Evolutionary conservation across 1,140 invertebrate genomes (phyloP).

Genomic region (Cecropterus lyciades): DNA sequence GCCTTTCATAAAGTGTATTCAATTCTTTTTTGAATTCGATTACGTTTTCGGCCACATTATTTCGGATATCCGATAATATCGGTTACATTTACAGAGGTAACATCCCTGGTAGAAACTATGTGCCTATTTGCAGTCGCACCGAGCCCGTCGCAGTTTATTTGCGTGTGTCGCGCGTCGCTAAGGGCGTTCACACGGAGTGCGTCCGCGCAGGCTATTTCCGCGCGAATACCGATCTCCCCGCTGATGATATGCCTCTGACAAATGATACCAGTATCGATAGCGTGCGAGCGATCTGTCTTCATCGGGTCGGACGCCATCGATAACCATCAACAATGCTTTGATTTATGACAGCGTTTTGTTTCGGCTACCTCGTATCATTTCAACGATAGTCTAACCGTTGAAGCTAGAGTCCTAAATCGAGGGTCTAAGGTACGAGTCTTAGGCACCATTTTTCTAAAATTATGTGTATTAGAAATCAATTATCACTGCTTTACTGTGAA

Average conservation of each 20-base stretch:
- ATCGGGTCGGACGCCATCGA: constrained; percentile 26
- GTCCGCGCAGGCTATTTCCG: constrained; percentile 46
- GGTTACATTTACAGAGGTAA: too few relatives aligned
- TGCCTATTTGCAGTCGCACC: constrained; percentile 60
- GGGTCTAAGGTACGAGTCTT: too few relatives aligned
- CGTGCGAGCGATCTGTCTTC: constrained; percentile 26
- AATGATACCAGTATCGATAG: constrained; percentile 32
- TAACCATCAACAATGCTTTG: constrained; percentile 23
- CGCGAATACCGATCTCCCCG: constrained; percentile 43
- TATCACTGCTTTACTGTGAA: too few relatives aligned
- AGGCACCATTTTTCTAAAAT: too few relatives aligned
- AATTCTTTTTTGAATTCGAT: too few relatives aligned
- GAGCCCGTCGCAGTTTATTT: constrained; percentile 61
- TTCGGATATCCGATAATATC: too few relatives aligned
- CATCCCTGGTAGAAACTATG: too few relatives aligned
- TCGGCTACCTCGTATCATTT: constrained; percentile 6
- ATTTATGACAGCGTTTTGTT: constrained; percentile 21
- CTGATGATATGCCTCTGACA: constrained; percentile 46
- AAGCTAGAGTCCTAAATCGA: too few relatives aligned
- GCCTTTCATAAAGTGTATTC: too few relatives aligned
- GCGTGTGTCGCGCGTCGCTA: constrained; percentile 68
- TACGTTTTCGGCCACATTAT: too few relatives aligned
- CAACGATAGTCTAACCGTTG: too few relatives aligned
- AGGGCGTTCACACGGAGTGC: constrained; percentile 67
- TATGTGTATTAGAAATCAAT: too few relatives aligned